Conservation (phyloP, 1,140 invertebrate species). For the Megalopta genalis region DNA sequence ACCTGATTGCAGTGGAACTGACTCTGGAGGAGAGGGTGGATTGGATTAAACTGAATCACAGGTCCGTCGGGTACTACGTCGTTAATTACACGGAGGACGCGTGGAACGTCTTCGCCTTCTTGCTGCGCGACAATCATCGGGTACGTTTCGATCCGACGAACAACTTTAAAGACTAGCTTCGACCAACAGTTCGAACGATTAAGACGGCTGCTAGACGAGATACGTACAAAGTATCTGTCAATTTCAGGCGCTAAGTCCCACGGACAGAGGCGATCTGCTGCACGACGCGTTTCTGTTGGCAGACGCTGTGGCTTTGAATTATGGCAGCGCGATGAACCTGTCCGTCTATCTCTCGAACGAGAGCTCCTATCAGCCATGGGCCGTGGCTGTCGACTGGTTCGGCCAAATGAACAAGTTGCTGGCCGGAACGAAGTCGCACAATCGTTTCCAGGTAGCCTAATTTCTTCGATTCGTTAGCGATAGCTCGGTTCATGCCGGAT, state of each 20-base stretch:
- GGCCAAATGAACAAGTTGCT: conserved; percentile 21
- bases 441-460: conserved; percentile 23
- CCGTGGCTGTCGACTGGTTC: conserved; percentile 76
- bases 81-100: conserved; percentile 86
- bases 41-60: conserved; percentile 91
- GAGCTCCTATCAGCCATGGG: conserved; percentile 86
- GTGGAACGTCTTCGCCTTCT: conserved; percentile 80
- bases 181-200: too few relatives aligned
- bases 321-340: conserved; percentile 83
- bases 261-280: conserved; percentile 89
- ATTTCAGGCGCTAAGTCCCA: conserved; percentile 81
- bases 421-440: background rate
- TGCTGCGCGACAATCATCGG: conserved; percentile 37
- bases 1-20: conserved; percentile 61
- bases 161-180: too few relatives aligned
- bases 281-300: conserved; percentile 91
- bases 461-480: background rate
- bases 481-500: background rate
- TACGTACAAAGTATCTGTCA: background rate
- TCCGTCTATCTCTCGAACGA: conserved; percentile 84
- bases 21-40: conserved; percentile 63
- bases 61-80: conserved; percentile 91
- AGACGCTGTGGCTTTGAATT: conserved; percentile 82
- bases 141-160: conserved; percentile 14
- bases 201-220: too few relatives aligned